Percentiles rank a stretch among this genome's conserved stretches.
Evolutionary conservation across 2,888 invertebrate species (phyloP).

Genomic region (Tupiocoris notatus): DNA sequence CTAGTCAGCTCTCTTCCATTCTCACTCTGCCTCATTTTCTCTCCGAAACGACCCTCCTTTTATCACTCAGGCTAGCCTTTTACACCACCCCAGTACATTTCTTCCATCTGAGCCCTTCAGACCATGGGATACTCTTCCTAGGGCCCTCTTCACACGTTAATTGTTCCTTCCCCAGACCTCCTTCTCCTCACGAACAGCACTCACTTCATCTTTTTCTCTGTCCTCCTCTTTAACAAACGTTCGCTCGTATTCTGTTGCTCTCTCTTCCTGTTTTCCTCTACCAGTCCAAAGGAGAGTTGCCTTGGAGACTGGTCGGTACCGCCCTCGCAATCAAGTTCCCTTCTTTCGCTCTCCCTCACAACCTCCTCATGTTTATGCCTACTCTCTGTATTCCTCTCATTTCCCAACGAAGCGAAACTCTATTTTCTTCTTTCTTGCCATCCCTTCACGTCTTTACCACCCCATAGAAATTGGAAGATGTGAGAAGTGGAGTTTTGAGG

Average conservation of each 20-base stretch:
- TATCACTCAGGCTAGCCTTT: slow-evolving; percentile 14
- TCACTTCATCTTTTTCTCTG: background rate
- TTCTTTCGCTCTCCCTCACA: background rate
- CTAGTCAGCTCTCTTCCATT: background rate
- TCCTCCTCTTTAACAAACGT: background rate
- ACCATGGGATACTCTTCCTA: background rate
- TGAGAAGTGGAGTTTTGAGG: background rate
- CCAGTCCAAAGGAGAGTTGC: slow-evolving; percentile 28
- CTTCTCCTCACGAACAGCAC: background rate
- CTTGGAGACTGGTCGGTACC: slow-evolving; percentile 22
- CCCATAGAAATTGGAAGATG: background rate
- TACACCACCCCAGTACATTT: background rate
- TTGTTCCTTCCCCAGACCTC: slow-evolving; percentile 29
- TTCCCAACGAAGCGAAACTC: background rate
- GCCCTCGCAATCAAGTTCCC: slow-evolving; percentile 11
- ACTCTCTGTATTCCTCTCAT: background rate
- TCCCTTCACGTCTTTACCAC: background rate
- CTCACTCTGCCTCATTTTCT: slow-evolving; percentile 14
- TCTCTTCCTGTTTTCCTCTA: background rate
- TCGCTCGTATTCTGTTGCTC: background rate
- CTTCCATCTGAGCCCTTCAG: background rate
- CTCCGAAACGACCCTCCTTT: slow-evolving; percentile 27
- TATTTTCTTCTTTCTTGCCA: background rate
- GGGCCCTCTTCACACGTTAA: slow-evolving; percentile 28
- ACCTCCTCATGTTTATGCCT: background rate